Conservation (phyloP, 2,113 vertebrate species). For the Pseudorasbora parva region DNA sequence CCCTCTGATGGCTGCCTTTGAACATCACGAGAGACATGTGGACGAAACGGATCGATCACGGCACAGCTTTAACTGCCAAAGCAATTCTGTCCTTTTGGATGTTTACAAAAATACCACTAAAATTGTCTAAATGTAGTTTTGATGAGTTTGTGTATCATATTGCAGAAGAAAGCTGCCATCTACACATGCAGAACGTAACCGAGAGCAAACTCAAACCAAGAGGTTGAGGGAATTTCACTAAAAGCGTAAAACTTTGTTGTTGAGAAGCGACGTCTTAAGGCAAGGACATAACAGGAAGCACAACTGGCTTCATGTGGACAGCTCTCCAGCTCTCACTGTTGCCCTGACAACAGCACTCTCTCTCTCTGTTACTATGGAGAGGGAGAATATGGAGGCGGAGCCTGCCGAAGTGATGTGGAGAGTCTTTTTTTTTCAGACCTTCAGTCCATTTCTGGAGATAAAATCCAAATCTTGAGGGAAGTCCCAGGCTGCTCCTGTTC, state of each 20-base stretch:
- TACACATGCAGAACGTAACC: conserved; percentile 75
- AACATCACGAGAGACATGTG: background rate
- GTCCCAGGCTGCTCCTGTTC: conserved; percentile 65
- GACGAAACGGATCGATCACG: background rate
- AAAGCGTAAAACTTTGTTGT: conserved; percentile 63
- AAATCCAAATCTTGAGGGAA: conserved; percentile 49
- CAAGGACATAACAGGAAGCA: conserved; percentile 74
- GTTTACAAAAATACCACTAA: conserved; percentile 78
- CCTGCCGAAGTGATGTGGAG: conserved; percentile 37
- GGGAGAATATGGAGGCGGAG: conserved; percentile 55
- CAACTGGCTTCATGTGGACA: conserved; percentile 62
- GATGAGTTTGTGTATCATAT: conserved; percentile 69
- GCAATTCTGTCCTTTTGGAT: conserved; percentile 52
- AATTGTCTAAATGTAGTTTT: conserved; percentile 62
- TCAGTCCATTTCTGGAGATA: conserved; percentile 18
- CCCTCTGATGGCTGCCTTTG: background rate
- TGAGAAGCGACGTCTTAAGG: conserved; percentile 74
- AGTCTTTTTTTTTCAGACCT: conserved; percentile 7
- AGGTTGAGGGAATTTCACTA: conserved; percentile 63
- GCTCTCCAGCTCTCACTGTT: conserved; percentile 62
- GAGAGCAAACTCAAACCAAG: conserved; percentile 68
- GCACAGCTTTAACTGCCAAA: conserved; percentile 12
- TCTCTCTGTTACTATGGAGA: conserved; percentile 65
- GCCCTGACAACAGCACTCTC: conserved; percentile 65
- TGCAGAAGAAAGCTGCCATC: conserved; percentile 75